These are phyloP conservation scores for Sturmia bella DNA, from an alignment of 2,888 invertebrate genomes.

Conservation along the genomic window DNA sequence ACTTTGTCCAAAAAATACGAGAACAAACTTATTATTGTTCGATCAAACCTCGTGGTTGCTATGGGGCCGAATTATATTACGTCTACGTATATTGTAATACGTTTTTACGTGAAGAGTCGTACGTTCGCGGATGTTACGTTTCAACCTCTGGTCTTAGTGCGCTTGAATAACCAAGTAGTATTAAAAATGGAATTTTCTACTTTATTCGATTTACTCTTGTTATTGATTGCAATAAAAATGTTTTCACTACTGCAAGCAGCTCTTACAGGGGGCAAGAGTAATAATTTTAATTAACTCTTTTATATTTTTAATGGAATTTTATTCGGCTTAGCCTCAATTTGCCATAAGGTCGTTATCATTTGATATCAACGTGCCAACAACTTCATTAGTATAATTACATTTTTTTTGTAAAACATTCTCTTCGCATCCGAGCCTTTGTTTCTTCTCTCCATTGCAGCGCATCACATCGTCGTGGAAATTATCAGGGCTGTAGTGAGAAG, in stretches of 20 bases:
- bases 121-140: too few species aligned
- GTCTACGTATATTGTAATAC: too few species aligned
- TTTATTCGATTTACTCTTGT: too few species aligned
- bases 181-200: too few species aligned
- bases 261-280: conserved; percentile 16
- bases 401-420: conserved; percentile 43
- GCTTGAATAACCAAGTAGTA: too few species aligned
- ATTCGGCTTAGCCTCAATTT: conserved; percentile 66
- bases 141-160: too few species aligned
- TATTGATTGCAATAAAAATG: too few species aligned
- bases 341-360: conserved; percentile 58
- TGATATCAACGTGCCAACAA: conserved; percentile 67
- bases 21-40: too few species aligned
- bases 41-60: too few species aligned
- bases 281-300: conserved; percentile 69
- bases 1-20: too few species aligned
- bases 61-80: too few species aligned
- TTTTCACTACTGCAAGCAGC: background rate
- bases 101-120: too few species aligned
- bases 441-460: conserved; percentile 16
- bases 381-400: conserved; percentile 69
- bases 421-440: conserved; percentile 11
- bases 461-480: background rate
- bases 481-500: conserved; percentile 26
- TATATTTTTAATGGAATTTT: conserved; percentile 68